A percentile compares a stretch with the other conserved stretches of the same genome.
These are phyloP conservation scores for Sepioteuthis lessoniana DNA, from an alignment of 2,888 invertebrate genomes.

Conservation along the genomic window DNA sequence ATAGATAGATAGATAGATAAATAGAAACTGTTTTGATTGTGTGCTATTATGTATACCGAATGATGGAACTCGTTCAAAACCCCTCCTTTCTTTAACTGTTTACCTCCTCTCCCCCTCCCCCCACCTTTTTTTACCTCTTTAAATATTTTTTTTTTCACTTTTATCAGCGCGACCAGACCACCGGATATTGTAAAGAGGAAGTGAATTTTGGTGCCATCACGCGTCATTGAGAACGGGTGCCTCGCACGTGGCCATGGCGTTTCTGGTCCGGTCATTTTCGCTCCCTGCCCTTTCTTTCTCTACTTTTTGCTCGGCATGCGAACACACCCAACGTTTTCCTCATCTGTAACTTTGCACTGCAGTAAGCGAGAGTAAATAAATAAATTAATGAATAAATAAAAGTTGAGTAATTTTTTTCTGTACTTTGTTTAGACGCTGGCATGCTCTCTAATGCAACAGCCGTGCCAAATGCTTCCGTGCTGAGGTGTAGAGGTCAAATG, in stretches of 20 bases:
- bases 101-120: too few relatives aligned
- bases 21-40: neutral
- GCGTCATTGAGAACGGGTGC: neutral
- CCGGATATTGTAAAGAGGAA: slow-evolving; percentile 12
- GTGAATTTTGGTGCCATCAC: slow-evolving; percentile 6
- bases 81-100: too few relatives aligned
- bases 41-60: neutral
- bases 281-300: neutral
- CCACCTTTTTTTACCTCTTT: neutral
- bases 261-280: neutral
- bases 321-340: neutral
- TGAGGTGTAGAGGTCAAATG: neutral
- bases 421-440: neutral
- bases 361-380: neutral
- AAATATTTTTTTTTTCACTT: neutral
- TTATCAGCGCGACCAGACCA: neutral
- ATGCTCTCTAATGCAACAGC: neutral
- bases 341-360: neutral
- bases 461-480: neutral
- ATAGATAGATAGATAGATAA: neutral
- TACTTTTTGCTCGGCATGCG: neutral
- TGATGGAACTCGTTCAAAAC: neutral
- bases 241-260: neutral
- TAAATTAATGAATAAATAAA: neutral
- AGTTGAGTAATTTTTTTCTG: neutral